Evolutionary conservation across 23 tunicate genomes (phyloP).

Genomic region (Oikopleura vanhoeffeni): DNA sequence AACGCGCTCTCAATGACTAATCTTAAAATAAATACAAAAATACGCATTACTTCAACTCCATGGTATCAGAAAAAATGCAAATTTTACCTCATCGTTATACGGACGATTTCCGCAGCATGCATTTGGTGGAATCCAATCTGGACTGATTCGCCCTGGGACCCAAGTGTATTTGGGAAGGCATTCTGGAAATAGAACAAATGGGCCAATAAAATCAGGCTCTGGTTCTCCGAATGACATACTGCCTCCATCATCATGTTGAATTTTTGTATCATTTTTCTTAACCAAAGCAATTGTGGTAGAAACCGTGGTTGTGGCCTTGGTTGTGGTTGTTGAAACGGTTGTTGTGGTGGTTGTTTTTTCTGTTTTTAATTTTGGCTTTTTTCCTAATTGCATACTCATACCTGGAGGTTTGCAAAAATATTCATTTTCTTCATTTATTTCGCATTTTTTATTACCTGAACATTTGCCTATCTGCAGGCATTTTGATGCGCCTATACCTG

Average conservation of each 20-base stretch:
- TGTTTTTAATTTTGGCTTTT: neutral
- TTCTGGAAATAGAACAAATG: neutral
- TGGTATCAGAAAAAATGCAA: too few relatives aligned
- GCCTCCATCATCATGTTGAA: neutral
- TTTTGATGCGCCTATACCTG: neutral
- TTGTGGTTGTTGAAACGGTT: neutral
- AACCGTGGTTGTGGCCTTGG: neutral
- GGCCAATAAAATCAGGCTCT: neutral
- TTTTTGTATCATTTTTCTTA: too few relatives aligned
- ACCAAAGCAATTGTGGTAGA: neutral
- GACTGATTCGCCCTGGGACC: neutral
- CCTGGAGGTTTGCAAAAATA: neutral
- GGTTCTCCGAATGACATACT: neutral
- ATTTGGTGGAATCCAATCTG: slow-evolving; percentile 6
- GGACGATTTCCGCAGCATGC: neutral
- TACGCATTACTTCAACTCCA: too few relatives aligned
- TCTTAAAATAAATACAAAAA: too few relatives aligned
- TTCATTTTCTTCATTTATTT: neutral
- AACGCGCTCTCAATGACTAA: too few relatives aligned
- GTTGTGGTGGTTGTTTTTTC: neutral
- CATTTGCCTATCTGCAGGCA: too few relatives aligned
- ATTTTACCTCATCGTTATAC: neutral
- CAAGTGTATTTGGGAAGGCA: neutral
- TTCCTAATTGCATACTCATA: neutral
- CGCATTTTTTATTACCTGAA: neutral